A percentile compares a stretch with the other conserved stretches of the same genome.
These are phyloP conservation scores for Philotrypesis tridentata DNA, from an alignment of 1,140 invertebrate species.

Conservation along the genomic window DNA sequence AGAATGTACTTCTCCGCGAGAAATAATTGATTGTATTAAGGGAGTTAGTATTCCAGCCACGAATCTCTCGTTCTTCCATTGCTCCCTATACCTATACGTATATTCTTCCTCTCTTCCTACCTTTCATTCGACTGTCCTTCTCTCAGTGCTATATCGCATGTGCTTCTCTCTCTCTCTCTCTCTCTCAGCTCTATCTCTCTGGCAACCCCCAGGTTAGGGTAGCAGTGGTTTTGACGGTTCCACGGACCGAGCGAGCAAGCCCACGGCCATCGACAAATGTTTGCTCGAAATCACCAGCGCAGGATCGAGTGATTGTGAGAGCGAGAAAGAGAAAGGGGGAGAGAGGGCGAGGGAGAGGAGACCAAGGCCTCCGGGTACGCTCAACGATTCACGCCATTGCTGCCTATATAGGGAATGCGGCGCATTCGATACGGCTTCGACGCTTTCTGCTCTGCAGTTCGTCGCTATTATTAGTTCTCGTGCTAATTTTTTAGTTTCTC, in stretches of 20 bases:
- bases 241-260: conserved; percentile 36
- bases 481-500: no score
- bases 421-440: background rate
- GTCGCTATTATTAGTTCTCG: no score
- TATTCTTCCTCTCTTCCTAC: conserved; percentile 49
- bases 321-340: background rate
- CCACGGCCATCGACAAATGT: conserved; percentile 59
- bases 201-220: background rate
- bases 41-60: conserved; percentile 69
- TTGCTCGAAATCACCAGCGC: conserved; percentile 59
- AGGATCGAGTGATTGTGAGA: conserved; percentile 49
- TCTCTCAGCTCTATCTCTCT: background rate
- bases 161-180: conserved; percentile 9
- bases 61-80: conserved; percentile 56
- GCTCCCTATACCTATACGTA: conserved; percentile 6
- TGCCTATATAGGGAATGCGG: background rate
- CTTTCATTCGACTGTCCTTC: background rate
- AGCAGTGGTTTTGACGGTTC: conserved; percentile 17
- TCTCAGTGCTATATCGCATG: conserved; percentile 32
- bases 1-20: conserved; percentile 61
- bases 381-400: background rate
- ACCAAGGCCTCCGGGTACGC: background rate
- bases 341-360: background rate
- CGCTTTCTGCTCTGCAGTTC: background rate
- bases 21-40: conserved; percentile 73